These are phyloP conservation scores for Sebastolobus alascanus DNA, from an alignment of 2,797 vertebrate species.

Conservation along the genomic window DNA sequence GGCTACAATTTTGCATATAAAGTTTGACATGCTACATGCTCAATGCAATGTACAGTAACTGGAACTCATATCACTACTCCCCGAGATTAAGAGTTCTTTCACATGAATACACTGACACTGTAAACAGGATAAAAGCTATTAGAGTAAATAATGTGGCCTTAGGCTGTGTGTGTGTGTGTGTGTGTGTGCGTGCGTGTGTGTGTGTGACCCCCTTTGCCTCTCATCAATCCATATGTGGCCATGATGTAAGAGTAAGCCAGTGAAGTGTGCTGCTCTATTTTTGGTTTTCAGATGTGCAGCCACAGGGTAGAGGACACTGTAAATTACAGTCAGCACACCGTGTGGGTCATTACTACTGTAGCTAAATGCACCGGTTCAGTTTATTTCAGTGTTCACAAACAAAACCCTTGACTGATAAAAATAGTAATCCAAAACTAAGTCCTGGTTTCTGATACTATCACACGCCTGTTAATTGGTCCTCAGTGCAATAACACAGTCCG, in stretches of 20 bases:
- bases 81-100: neutral
- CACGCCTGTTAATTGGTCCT: constrained; percentile 21
- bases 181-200: constrained; percentile 11
- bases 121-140: constrained; percentile 41
- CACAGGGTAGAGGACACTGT: constrained; percentile 37
- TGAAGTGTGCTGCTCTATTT: constrained; percentile 55
- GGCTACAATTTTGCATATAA: neutral
- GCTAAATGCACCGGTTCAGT: constrained; percentile 14
- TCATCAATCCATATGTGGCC: constrained; percentile 64
- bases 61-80: constrained; percentile 14
- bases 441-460: constrained; percentile 46
- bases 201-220: constrained; percentile 60
- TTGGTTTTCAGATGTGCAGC: constrained; percentile 46
- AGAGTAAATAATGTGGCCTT: constrained; percentile 56
- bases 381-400: constrained; percentile 33
- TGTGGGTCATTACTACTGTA: constrained; percentile 18
- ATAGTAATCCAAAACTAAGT: constrained; percentile 38
- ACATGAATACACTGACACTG: constrained; percentile 26
- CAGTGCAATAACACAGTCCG: constrained; percentile 32
- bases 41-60: neutral
- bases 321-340: constrained; percentile 18
- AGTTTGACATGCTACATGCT: neutral
- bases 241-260: constrained; percentile 40
- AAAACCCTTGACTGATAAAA: constrained; percentile 34
- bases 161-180: constrained; percentile 25